Percentiles rank a stretch among this genome's conserved stretches.
These are phyloP conservation scores for Rhea americana DNA, from an alignment of 2,113 vertebrate species.

Conservation along the genomic window DNA sequence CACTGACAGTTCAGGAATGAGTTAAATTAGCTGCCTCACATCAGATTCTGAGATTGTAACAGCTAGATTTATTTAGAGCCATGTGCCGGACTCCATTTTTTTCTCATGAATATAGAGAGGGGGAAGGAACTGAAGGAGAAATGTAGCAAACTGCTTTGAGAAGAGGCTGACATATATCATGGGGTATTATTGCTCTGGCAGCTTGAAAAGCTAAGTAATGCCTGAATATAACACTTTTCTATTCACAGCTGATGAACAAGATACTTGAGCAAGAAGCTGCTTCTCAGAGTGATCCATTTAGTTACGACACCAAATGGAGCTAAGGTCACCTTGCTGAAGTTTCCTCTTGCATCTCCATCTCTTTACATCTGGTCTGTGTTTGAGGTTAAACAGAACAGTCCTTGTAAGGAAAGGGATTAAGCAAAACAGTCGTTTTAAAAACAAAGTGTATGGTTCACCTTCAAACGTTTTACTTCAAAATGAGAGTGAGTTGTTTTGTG, in stretches of 20 bases:
- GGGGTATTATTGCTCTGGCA: not conserved
- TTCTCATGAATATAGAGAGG: not conserved
- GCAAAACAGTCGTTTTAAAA: not conserved
- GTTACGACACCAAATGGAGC: rapidly evolving
- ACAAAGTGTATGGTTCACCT: not conserved
- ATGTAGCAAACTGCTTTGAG: not conserved
- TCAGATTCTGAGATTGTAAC: not conserved
- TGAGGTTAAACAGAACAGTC: not conserved
- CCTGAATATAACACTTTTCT: rapidly evolving
- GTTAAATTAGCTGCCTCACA: not conserved
- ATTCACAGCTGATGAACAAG: not conserved
- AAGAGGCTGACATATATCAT: rapidly evolving
- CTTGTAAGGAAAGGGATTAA: not conserved
- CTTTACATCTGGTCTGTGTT: not conserved
- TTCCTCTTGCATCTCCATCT: not conserved
- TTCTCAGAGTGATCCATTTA: rapidly evolving
- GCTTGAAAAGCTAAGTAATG: not conserved
- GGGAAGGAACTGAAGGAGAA: too few relatives aligned
- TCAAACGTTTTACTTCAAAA: not conserved
- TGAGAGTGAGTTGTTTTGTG: rapidly evolving
- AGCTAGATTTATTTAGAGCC: not conserved
- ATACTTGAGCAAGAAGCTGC: not conserved
- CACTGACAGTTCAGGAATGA: not conserved
- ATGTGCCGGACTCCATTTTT: not conserved
- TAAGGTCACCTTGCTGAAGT: not conserved